Conservation (phyloP, 2,888 invertebrate species). For the Oscheius onirici region DNA sequence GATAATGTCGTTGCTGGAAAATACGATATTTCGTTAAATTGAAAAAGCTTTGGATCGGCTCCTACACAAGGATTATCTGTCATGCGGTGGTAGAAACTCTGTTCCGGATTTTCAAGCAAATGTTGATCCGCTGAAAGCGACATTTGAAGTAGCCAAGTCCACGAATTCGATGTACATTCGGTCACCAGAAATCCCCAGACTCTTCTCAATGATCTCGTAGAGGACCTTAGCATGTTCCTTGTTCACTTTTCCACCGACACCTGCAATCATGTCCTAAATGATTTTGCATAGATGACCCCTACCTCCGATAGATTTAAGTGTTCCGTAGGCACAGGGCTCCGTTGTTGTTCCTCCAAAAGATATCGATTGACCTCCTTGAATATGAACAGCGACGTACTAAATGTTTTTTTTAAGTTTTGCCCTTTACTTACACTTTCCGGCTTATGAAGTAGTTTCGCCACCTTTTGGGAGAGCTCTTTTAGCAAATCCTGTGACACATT, state of each 20-base stretch:
- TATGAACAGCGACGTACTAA: conserved; percentile 56
- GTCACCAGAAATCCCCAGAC: conserved; percentile 50
- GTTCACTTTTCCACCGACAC: conserved; percentile 35
- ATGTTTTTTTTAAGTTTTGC: neutral
- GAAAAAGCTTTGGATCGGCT: too few relatives aligned
- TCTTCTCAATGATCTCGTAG: conserved; percentile 48
- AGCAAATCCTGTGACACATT: conserved; percentile 40
- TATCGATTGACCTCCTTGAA: conserved; percentile 46
- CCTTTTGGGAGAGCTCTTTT: conserved; percentile 41
- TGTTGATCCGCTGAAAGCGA: conserved; percentile 54
- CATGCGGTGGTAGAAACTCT: too few relatives aligned
- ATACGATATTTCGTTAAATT: too few relatives aligned
- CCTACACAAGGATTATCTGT: too few relatives aligned
- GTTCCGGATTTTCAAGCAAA: conserved; percentile 53
- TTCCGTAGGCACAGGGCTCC: conserved; percentile 33
- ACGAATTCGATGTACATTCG: conserved; percentile 56
- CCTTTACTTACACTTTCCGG: conserved; percentile 53
- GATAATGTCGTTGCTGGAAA: too few relatives aligned
- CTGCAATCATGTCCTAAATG: too few relatives aligned
- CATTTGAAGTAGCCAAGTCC: conserved; percentile 46
- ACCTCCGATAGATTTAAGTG: conserved; percentile 24
- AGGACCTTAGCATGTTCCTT: conserved; percentile 43
- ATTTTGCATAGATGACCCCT: neutral
- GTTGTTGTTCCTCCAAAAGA: conserved; percentile 49
- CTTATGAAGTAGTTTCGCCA: conserved; percentile 53